Evolutionary conservation across 2,113 vertebrate genomes (phyloP), one percentile per base, ranked within the genome.

Genomic region (Gobiocypris rarus): DNA sequence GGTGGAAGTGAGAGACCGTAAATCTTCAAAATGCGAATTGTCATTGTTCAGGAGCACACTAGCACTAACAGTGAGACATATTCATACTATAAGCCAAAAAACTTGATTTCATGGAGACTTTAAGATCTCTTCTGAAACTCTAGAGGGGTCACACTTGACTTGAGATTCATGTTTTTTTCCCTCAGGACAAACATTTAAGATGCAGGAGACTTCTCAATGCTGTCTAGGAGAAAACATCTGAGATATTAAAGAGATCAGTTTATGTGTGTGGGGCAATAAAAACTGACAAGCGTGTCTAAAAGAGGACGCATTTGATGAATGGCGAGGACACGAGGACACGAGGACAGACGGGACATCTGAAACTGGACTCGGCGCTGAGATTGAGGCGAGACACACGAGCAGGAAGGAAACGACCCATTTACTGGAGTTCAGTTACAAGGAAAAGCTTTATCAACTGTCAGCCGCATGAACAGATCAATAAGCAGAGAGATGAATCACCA

Each of bases 361-460:
- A 38, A n/a, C 31, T 4, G 13, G 61, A 63, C 59, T 28, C 61
- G 4, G 17, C 13, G 10, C 54, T 65, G 26, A 24, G 13, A 52
- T 9, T 59, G 38, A 28, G 75, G 41, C 2, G 26, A 82, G 61
- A 61, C 34, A 43, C 38, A 85, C 3, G 19, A 67, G 43, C 70
- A 45, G 78, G 84, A 82, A 71, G 74, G 54, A 78, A 83, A 19
- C 1, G 7, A 43, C 8, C 31, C 34, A 38, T 34, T 41, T 41
- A 38, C 50, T 26, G 41, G 38, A 45, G 5, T 61, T 45, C 31
- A 34, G 41, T 86, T 83, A 80, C 67, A 67, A 59, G 28, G 58
- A 83, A 67, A 86, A 75, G 73, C 13, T n/a, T 28, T n/a, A 65
- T 24, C 15, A 71, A 65, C 9, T 7, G 34, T 74, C 76, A 67